Conservation (phyloP, 2,113 vertebrate genomes). For the Scophthalmus maximus region DNA sequence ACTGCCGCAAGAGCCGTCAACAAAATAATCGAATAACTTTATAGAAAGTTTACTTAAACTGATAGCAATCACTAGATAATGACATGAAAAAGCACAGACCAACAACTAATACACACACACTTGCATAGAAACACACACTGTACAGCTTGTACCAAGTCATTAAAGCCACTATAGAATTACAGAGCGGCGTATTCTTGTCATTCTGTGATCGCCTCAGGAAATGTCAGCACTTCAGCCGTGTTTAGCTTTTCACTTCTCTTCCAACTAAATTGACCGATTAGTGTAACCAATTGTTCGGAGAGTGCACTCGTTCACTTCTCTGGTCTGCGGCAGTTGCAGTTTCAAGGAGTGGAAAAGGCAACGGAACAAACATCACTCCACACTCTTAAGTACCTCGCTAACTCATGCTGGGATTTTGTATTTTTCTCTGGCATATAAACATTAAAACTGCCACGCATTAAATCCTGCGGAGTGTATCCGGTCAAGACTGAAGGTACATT, state of each 20-base stretch:
- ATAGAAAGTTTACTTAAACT: too few species aligned
- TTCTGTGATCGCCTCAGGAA: conserved; percentile 29
- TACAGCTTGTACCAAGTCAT: not conserved
- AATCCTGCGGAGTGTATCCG: conserved; percentile 28
- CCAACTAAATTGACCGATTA: conserved; percentile 63
- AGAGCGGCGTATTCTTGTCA: conserved; percentile 20
- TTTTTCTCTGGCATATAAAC: conserved; percentile 50
- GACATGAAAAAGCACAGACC: too few species aligned
- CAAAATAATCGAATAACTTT: too few species aligned
- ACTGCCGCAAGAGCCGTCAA: too few species aligned
- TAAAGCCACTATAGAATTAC: conserved; percentile 15
- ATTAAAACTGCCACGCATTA: conserved; percentile 17
- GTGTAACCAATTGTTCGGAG: conserved; percentile 53
- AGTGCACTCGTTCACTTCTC: conserved; percentile 51
- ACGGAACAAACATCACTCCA: conserved; percentile 47
- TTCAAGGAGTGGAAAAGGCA: conserved; percentile 50
- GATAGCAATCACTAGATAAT: too few species aligned
- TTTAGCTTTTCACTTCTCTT: conserved; percentile 43
- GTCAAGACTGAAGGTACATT: conserved; percentile 37
- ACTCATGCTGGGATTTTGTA: conserved; percentile 31
- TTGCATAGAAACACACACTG: not conserved
- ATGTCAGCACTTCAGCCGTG: conserved; percentile 51
- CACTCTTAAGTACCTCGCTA: conserved; percentile 32
- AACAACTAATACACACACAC: too few species aligned
- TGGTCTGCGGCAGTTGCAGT: conserved; percentile 31